phyloP scores from a whole-genome alignment of 2,888 invertebrate species.

The Meliscaeva auricollis region DNA sequence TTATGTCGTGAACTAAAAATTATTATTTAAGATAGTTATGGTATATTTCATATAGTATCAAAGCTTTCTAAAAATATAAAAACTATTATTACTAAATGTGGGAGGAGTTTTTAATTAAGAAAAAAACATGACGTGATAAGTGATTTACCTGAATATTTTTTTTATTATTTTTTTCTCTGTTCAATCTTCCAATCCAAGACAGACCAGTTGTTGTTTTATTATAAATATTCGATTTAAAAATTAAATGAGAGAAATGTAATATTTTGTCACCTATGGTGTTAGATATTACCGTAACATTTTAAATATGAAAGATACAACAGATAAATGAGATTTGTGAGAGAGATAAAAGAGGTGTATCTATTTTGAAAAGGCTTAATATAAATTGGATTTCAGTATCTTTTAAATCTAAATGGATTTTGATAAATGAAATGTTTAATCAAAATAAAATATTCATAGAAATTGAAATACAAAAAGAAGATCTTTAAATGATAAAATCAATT shows the following conservation, averaged over 20 bases:
- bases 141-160: conserved; percentile 7
- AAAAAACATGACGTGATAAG: conserved; percentile 10
- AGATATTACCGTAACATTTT: conserved; percentile 22
- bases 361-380: neutral
- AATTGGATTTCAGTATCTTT: conserved; percentile 8
- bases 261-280: conserved; percentile 33
- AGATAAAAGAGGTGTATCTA: neutral
- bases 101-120: conserved; percentile 38
- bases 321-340: neutral
- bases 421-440: conserved; percentile 18
- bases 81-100: neutral
- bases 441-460: conserved; percentile 18
- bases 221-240: too few relatives aligned
- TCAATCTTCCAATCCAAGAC: too few relatives aligned
- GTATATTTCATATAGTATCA: neutral
- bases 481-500: neutral
- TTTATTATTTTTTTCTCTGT: neutral
- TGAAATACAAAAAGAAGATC: neutral
- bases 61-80: conserved; percentile 6
- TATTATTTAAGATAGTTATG: neutral
- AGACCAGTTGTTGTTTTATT: too few relatives aligned
- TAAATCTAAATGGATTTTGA: conserved; percentile 18
- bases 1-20: neutral
- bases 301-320: neutral
- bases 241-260: too few relatives aligned